A percentile compares a stretch with the other conserved stretches of the same genome.
Conservation (phyloP, 1,140 invertebrate species). For the Drosophila athabasca region DNA sequence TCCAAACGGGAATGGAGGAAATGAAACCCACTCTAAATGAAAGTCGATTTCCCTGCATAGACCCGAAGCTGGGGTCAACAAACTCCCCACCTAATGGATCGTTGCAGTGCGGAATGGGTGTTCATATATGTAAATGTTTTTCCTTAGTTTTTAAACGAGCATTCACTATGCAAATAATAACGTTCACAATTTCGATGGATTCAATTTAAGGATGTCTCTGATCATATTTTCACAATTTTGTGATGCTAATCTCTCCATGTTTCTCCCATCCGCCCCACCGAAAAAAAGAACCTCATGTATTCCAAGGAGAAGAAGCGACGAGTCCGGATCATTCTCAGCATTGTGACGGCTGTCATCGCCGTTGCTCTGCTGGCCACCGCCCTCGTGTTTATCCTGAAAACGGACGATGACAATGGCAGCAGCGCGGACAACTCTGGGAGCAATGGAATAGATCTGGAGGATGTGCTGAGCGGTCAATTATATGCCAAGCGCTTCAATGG, state of each 20-base stretch:
- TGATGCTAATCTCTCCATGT: neutral
- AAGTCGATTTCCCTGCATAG: constrained; percentile 21
- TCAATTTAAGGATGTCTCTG: too few relatives aligned
- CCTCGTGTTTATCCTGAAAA: constrained; percentile 54
- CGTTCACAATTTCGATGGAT: too few relatives aligned
- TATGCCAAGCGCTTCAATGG: constrained; percentile 84
- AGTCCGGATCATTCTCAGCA: constrained; percentile 61
- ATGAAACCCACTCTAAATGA: constrained; percentile 17
- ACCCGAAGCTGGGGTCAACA: constrained; percentile 8
- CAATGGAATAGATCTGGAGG: constrained; percentile 82
- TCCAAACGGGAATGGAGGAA: constrained; percentile 31
- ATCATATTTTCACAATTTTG: neutral
- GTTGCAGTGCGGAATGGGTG: constrained; percentile 1
- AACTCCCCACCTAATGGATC: constrained; percentile 3
- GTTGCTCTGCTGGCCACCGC: constrained; percentile 60
- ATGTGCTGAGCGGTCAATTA: constrained; percentile 84
- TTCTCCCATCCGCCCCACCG: neutral
- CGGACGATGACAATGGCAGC: constrained; percentile 19
- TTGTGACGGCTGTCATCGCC: constrained; percentile 49
- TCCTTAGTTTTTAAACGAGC: too few relatives aligned
- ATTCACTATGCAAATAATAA: too few relatives aligned
- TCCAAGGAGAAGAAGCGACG: constrained; percentile 72
- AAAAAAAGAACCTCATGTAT: constrained; percentile 66
- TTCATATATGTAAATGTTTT: neutral
- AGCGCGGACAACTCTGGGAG: constrained; percentile 10